Conservation (phyloP, 2,888 invertebrate species). For the Cancer borealis region DNA sequence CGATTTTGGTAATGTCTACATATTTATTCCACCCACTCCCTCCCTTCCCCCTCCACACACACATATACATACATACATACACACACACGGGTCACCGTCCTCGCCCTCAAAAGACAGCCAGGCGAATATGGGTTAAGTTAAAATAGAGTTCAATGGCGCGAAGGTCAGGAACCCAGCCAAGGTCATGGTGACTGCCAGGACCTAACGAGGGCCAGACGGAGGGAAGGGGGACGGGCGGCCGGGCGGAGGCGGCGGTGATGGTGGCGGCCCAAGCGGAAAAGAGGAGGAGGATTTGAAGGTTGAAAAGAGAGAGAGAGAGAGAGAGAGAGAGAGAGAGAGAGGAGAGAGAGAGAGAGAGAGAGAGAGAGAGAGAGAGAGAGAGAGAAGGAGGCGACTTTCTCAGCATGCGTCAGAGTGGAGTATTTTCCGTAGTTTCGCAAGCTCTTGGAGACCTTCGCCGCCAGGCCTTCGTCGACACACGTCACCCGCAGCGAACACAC, state of each 20-base stretch:
- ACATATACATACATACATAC: not conserved
- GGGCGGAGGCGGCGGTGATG: conserved; percentile 16
- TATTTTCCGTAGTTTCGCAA: not conserved
- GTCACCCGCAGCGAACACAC: conserved; percentile 5
- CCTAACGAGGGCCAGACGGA: conserved; percentile 37
- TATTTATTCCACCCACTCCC: conserved; percentile 8
- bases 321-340: conserved; percentile 20
- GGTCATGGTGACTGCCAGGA: conserved; percentile 37
- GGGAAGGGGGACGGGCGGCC: not conserved
- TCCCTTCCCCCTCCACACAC: not conserved
- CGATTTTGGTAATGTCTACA: not conserved
- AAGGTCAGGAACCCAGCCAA: conserved; percentile 33
- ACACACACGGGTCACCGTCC: not conserved
- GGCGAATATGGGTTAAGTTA: conserved; percentile 34
- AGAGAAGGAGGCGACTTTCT: not conserved
- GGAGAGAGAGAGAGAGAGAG: conserved; percentile 15
- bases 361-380: not conserved
- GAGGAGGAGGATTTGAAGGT: not conserved
- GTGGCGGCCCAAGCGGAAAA: not conserved
- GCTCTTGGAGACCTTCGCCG: not conserved
- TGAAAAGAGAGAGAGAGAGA: not conserved
- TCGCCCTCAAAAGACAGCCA: conserved; percentile 13
- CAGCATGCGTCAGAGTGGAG: not conserved
- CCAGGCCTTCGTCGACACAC: not conserved
- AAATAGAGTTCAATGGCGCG: conserved; percentile 37